Percentiles rank a stretch among this genome's conserved stretches.
Conservation (phyloP, 2,113 vertebrate species). For the Anhinga rufa region DNA sequence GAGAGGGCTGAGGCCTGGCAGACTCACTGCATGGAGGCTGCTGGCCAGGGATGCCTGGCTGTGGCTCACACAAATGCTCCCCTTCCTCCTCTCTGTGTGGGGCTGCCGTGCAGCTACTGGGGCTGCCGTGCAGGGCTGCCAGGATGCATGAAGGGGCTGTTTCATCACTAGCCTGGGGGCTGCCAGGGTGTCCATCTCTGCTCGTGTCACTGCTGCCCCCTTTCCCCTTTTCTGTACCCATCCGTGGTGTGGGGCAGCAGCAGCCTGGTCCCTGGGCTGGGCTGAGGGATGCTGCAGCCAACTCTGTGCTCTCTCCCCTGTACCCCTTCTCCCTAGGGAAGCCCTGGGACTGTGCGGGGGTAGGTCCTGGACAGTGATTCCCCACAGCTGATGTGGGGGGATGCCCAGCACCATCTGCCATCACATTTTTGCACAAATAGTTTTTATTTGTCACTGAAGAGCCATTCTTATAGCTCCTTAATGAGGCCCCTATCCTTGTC, state of each 20-base stretch:
- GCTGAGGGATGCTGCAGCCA: background rate
- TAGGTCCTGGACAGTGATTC: background rate
- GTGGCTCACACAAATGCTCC: background rate
- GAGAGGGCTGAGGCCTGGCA: background rate
- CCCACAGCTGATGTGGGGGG: background rate
- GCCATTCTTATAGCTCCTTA: background rate
- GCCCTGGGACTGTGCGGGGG: background rate
- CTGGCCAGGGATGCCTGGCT: background rate
- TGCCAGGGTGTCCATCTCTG: background rate
- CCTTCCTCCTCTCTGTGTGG: background rate
- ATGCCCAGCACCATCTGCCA: background rate
- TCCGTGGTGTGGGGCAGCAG: rapidly evolving
- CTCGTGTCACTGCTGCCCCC: background rate
- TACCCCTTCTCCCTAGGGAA: background rate
- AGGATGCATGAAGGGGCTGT: background rate
- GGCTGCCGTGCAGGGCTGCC: no score
- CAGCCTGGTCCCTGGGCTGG: rapidly evolving
- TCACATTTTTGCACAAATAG: rapidly evolving
- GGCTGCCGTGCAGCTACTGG: background rate
- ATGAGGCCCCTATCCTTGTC: background rate
- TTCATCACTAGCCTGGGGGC: rapidly evolving
- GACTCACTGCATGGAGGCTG: background rate
- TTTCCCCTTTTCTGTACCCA: background rate
- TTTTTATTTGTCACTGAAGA: background rate
- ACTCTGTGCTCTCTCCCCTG: background rate